phyloP scores from a whole-genome alignment of 1,140 invertebrate genomes.

The Semibalanus balanoides region DNA sequence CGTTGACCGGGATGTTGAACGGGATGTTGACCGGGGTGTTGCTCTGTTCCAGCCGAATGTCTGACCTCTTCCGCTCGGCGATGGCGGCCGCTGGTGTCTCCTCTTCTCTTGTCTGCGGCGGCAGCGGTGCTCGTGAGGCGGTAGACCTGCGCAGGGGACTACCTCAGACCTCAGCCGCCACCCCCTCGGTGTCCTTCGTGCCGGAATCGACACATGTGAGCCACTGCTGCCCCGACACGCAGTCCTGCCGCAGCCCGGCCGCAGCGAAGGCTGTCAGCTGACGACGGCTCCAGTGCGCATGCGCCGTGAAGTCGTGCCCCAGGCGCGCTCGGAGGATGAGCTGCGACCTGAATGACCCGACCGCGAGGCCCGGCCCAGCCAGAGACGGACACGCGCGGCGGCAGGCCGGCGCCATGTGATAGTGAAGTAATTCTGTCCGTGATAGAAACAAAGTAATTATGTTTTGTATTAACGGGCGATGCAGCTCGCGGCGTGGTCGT shows the following conservation, averaged over 20 bases:
- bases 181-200: too few relatives aligned
- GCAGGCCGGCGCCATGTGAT: not conserved
- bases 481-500: too few relatives aligned
- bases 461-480: not conserved
- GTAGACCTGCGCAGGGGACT: not conserved
- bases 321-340: too few relatives aligned
- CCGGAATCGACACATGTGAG: not conserved
- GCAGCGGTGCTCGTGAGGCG: not conserved
- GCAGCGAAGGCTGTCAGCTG: too few relatives aligned
- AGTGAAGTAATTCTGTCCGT: not conserved
- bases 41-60: not conserved
- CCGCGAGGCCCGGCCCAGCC: too few relatives aligned
- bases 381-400: too few relatives aligned
- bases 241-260: too few relatives aligned
- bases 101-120: not conserved
- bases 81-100: not conserved
- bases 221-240: not conserved
- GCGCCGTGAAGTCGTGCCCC: too few relatives aligned
- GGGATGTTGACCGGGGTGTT: too few relatives aligned
- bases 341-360: too few relatives aligned
- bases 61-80: not conserved
- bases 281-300: not conserved
- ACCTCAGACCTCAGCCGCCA: too few relatives aligned
- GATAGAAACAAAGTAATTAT: slow-evolving; percentile 1
- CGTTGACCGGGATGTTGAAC: too few relatives aligned